A percentile compares a stretch with the other conserved stretches of the same genome.
These are phyloP conservation scores for Globicephala melas DNA, from an alignment of 2,113 vertebrate genomes.

Conservation along the genomic window DNA sequence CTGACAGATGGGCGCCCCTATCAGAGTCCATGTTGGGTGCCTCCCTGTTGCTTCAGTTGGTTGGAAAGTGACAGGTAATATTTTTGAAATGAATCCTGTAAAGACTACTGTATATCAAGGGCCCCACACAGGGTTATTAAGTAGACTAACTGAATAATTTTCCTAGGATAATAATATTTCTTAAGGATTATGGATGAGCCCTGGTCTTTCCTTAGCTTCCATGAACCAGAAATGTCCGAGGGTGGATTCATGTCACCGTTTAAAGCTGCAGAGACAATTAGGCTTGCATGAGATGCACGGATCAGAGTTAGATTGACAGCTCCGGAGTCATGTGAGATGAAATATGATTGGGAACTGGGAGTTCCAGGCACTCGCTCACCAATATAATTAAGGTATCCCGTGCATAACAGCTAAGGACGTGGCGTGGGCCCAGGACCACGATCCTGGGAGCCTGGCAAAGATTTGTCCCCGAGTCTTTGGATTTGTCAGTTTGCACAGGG, in stretches of 20 bases:
- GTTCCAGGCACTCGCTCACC: too few relatives aligned
- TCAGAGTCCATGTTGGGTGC: constrained; percentile 20
- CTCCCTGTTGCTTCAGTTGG: constrained; percentile 27
- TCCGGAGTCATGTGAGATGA: rapidly evolving
- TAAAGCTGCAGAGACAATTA: rapidly evolving
- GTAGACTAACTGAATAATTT: constrained; percentile 77
- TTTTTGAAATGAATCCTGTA: constrained; percentile 69
- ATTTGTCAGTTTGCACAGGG: not conserved
- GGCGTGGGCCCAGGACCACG: rapidly evolving
- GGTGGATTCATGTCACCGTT: rapidly evolving
- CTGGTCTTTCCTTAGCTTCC: not conserved
- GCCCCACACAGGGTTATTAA: constrained; percentile 70
- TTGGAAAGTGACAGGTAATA: constrained; percentile 77
- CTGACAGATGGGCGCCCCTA: constrained; percentile 5
- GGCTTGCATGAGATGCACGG: not conserved
- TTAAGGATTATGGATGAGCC: constrained; percentile 55
- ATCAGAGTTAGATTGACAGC: rapidly evolving
- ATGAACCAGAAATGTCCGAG: not conserved
- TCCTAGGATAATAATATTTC: constrained; percentile 59
- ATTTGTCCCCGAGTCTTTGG: not conserved
- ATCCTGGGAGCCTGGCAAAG: too few relatives aligned
- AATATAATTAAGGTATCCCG: not conserved
- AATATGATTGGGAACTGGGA: rapidly evolving
- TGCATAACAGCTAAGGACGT: not conserved
- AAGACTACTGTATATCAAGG: constrained; percentile 57